phyloP scores from a whole-genome alignment of 2,888 invertebrate genomes.

The Eilema depressum region DNA sequence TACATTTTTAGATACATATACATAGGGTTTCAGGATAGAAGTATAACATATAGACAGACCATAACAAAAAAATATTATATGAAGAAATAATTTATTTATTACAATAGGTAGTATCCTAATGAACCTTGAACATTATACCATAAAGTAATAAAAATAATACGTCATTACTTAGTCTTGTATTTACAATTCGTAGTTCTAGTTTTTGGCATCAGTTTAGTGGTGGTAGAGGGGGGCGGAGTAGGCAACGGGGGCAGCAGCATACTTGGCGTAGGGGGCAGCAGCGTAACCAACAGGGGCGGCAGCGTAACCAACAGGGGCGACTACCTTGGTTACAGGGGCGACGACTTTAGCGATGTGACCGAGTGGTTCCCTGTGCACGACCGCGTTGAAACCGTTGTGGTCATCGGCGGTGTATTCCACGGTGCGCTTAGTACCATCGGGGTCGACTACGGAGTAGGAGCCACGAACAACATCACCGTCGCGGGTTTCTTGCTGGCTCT shows the following conservation, averaged over 20 bases:
- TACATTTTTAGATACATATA: too few species aligned
- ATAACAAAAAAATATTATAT: neutral
- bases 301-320: neutral
- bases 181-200: slow-evolving; percentile 55
- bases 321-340: neutral
- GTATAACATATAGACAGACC: neutral
- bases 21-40: too few species aligned
- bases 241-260: slow-evolving; percentile 2
- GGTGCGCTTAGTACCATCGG: slow-evolving; percentile 83
- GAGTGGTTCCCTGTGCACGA: slow-evolving; percentile 74
- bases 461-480: slow-evolving; percentile 85
- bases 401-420: slow-evolving; percentile 84
- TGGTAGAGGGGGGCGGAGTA: slow-evolving; percentile 57
- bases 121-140: neutral
- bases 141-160: slow-evolving; percentile 36
- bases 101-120: slow-evolving; percentile 2
- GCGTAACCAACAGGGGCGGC: neutral
- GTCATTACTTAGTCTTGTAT: slow-evolving; percentile 42
- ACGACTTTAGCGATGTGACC: slow-evolving; percentile 60
- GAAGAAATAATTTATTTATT: slow-evolving; percentile 4
- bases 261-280: neutral
- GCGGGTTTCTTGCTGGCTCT: slow-evolving; percentile 83
- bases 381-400: slow-evolving; percentile 81
- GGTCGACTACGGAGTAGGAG: slow-evolving; percentile 82
- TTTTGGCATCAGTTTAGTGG: slow-evolving; percentile 75